Evolutionary conservation across 2,113 vertebrate species (phyloP).

Genomic region (Eonycteris spelaea): DNA sequence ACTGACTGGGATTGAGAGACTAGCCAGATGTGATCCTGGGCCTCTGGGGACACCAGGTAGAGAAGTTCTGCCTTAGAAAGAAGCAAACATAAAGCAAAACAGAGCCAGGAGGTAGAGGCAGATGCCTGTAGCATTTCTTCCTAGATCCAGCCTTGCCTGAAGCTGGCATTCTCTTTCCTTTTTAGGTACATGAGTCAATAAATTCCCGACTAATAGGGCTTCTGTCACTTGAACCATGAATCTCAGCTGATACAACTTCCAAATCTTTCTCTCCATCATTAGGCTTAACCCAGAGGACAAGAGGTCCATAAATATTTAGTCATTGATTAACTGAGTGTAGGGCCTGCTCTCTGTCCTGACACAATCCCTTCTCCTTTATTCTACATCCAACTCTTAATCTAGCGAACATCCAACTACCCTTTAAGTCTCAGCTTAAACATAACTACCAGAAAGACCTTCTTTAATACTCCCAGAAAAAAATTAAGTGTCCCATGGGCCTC

Average conservation of each 20-base stretch:
- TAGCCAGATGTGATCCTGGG: background rate
- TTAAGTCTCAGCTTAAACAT: background rate
- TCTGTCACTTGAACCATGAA: background rate
- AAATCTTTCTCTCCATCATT: background rate
- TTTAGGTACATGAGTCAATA: background rate
- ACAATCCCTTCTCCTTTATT: background rate
- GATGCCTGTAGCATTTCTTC: background rate
- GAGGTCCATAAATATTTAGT: background rate
- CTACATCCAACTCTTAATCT: background rate
- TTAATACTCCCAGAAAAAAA: background rate
- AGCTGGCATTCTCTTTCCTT: background rate
- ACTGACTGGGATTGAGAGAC: background rate
- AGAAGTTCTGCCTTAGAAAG: background rate
- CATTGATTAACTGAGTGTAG: background rate
- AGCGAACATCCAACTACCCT: background rate
- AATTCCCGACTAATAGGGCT: background rate
- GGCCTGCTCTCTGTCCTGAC: background rate
- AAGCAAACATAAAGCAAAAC: background rate
- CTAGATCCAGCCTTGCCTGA: background rate
- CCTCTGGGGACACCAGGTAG: background rate
- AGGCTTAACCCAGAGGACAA: background rate
- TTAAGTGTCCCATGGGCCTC: background rate
- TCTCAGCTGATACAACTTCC: background rate
- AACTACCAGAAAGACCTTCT: background rate
- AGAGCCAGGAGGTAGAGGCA: background rate